Evolutionary conservation across 2,888 invertebrate genomes (phyloP).

Genomic region (Norana najaformis): DNA sequence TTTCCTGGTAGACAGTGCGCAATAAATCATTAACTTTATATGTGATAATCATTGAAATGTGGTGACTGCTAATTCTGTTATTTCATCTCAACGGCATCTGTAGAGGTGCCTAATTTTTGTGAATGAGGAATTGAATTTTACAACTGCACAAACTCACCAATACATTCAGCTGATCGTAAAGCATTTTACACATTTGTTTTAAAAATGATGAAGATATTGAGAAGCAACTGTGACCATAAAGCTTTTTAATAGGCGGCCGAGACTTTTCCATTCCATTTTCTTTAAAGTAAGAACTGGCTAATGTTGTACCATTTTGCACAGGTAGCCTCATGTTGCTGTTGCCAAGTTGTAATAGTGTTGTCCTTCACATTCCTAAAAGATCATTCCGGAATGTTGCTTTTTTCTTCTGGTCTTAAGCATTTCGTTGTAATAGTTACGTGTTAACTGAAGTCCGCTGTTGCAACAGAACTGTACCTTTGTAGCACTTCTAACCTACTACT

Average conservation of each 20-base stretch:
- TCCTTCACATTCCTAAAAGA: background rate
- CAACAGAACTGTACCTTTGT: background rate
- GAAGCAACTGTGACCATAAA: background rate
- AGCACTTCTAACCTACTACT: background rate
- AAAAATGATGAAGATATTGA: background rate
- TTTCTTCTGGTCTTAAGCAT: background rate
- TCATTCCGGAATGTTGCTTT: background rate
- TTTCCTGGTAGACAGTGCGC: background rate
- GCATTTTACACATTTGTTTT: background rate
- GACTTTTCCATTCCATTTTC: slow-evolving; percentile 2
- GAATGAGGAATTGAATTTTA: background rate
- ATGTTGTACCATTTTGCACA: background rate
- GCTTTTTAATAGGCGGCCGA: background rate
- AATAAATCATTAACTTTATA: background rate
- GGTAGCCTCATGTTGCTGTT: background rate
- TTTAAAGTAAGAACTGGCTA: background rate
- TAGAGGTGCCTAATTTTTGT: background rate
- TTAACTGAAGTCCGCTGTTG: background rate
- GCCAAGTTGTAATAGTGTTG: background rate
- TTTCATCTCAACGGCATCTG: background rate
- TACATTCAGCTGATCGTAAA: background rate
- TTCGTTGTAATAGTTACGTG: background rate
- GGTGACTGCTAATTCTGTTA: background rate
- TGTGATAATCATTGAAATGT: background rate
- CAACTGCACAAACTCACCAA: too few species aligned